These are phyloP conservation scores for Halcyon senegalensis DNA, from an alignment of 2,113 vertebrate genomes.

Conservation along the genomic window DNA sequence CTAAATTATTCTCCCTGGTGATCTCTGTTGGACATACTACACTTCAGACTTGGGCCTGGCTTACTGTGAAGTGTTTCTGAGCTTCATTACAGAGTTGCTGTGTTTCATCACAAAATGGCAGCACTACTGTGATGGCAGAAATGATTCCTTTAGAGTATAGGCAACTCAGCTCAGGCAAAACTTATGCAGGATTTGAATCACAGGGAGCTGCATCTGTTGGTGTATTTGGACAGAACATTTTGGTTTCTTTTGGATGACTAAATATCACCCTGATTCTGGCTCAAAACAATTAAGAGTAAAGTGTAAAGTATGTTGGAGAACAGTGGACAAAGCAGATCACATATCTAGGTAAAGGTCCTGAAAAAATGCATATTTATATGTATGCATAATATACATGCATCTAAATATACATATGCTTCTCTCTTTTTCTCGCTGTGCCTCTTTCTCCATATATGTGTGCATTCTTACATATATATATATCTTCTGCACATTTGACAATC, in stretches of 20 bases:
- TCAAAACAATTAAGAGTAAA: neutral
- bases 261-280: neutral
- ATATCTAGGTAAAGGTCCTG: neutral
- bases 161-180: conserved; percentile 9
- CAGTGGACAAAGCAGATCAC: neutral
- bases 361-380: neutral
- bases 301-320: neutral
- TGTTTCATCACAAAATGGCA: neutral
- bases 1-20: neutral
- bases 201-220: conserved; percentile 7
- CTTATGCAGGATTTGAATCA: conserved; percentile 5
- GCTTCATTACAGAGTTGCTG: neutral
- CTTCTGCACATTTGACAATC: neutral
- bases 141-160: neutral
- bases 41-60: neutral
- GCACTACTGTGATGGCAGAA: neutral
- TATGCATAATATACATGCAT: neutral
- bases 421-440: neutral
- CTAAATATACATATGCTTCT: neutral
- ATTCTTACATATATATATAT: conserved; percentile 27
- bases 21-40: neutral
- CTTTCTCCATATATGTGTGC: neutral
- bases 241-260: neutral
- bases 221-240: neutral
- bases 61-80: neutral